A percentile compares a stretch with the other conserved stretches of the same genome.
These are phyloP conservation scores for Semaprochilodus insignis DNA, from an alignment of 2,797 vertebrate species.

Conservation along the genomic window DNA sequence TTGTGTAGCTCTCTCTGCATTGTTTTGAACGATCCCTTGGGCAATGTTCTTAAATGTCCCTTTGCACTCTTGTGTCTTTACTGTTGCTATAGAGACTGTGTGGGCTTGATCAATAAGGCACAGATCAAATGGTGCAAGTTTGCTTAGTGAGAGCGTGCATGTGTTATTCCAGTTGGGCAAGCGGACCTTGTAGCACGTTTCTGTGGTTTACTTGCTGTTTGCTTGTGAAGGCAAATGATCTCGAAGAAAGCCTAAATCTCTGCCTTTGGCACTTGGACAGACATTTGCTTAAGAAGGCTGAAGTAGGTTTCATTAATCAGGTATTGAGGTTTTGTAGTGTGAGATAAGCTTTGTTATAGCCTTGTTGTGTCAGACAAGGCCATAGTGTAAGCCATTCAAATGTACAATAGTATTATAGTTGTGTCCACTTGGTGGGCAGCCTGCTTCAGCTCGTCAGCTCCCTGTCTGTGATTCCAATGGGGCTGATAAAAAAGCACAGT, in stretches of 20 bases:
- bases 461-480: constrained; percentile 36
- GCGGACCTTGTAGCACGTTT: constrained; percentile 12
- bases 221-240: not conserved
- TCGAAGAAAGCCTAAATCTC: constrained; percentile 10
- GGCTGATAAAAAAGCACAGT: constrained; percentile 52
- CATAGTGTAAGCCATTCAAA: constrained; percentile 32
- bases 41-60: constrained; percentile 55
- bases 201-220: not conserved
- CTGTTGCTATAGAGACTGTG: constrained; percentile 60
- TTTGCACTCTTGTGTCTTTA: constrained; percentile 57
- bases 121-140: constrained; percentile 53
- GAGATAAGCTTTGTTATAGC: constrained; percentile 20
- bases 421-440: constrained; percentile 30
- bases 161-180: constrained; percentile 7
- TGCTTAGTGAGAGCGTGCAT: constrained; percentile 38
- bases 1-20: constrained; percentile 34
- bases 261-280: not conserved
- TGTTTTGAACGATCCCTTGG: constrained; percentile 55
- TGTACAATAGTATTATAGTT: constrained; percentile 37
- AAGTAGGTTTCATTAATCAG: constrained; percentile 17
- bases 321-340: not conserved
- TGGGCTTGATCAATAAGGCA: constrained; percentile 56
- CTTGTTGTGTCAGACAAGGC: constrained; percentile 9
- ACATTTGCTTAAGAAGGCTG: not conserved
- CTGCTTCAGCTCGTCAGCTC: constrained; percentile 32